A percentile compares a stretch with the other conserved stretches of the same genome.
Evolutionary conservation across 2,797 vertebrate species (phyloP).

Genomic region (Phoebastria nigripes): DNA sequence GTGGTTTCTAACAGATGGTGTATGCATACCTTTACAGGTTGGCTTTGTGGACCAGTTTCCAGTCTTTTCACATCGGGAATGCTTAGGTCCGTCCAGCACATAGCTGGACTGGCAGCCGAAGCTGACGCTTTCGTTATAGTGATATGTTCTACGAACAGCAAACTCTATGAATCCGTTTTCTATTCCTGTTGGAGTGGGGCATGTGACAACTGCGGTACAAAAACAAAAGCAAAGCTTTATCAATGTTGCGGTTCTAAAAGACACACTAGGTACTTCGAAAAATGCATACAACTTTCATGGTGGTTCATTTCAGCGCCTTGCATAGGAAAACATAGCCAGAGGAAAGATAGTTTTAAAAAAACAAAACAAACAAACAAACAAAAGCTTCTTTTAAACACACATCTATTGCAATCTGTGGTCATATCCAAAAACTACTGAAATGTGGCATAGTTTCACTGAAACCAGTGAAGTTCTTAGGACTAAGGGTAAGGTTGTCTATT

Average conservation of each 20-base stretch:
- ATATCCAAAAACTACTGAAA: not conserved
- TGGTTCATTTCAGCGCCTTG: not conserved
- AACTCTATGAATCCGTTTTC: slow-evolving; percentile 84
- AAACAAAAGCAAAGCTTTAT: not conserved
- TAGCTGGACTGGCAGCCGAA: slow-evolving; percentile 82
- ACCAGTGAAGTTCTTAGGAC: not conserved
- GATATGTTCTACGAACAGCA: slow-evolving; percentile 72
- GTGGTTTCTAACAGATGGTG: not conserved
- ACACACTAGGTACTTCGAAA: not conserved
- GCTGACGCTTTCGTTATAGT: slow-evolving; percentile 83
- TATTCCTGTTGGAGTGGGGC: slow-evolving; percentile 77
- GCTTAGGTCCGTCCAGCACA: slow-evolving; percentile 76
- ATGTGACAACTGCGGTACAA: slow-evolving; percentile 78
- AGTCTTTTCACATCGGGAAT: slow-evolving; percentile 78
- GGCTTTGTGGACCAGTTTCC: slow-evolving; percentile 85
- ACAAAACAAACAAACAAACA: no score
- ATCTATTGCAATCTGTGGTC: not conserved
- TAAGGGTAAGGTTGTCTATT: not conserved
- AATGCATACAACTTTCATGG: not conserved
- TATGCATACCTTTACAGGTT: slow-evolving; percentile 80
- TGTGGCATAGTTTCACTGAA: not conserved
- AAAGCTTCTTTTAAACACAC: not conserved
- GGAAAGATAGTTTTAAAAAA: not conserved
- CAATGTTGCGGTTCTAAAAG: rapidly evolving
- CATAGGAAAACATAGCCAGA: not conserved